Conservation (phyloP, 2,797 vertebrate genomes). For the Accipiter badius region DNA sequence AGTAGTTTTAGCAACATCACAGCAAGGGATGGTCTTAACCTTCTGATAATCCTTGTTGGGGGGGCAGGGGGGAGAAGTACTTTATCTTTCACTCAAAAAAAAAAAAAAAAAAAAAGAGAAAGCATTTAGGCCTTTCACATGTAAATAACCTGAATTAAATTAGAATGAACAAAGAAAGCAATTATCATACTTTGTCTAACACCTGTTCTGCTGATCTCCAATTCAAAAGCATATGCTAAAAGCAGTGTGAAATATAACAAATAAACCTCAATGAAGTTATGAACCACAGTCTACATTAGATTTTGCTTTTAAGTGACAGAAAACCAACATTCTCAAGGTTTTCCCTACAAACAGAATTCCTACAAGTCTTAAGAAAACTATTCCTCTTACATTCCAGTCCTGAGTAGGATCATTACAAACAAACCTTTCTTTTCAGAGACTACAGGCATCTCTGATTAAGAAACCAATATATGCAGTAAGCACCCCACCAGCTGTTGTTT, state of each 20-base stretch:
- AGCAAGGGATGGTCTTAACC: constrained; percentile 66
- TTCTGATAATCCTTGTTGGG: constrained; percentile 58
- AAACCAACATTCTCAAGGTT: neutral
- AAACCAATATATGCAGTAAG: neutral
- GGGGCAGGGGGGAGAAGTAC: neutral
- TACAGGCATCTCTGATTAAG: neutral
- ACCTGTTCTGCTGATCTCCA: constrained; percentile 75
- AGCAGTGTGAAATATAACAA: constrained; percentile 70
- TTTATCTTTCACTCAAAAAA: constrained; percentile 67
- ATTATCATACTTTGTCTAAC: constrained; percentile 77
- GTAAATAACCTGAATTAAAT: constrained; percentile 77
- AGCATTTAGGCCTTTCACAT: constrained; percentile 76
- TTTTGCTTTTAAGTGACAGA: constrained; percentile 36
- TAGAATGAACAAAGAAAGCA: constrained; percentile 74
- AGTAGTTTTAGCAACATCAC: constrained; percentile 72
- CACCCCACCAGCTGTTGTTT: neutral
- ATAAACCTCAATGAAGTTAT: constrained; percentile 60
- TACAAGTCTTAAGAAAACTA: neutral
- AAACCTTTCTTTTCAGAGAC: neutral
- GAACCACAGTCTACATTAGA: constrained; percentile 35
- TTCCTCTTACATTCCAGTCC: constrained; percentile 11
- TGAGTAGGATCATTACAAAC: neutral
- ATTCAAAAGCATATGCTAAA: constrained; percentile 75
- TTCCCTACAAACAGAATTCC: constrained; percentile 2
- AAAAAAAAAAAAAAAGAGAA: constrained; percentile 60